Evolutionary conservation across 2,113 vertebrate species (phyloP).

Genomic region (Tyto alba): DNA sequence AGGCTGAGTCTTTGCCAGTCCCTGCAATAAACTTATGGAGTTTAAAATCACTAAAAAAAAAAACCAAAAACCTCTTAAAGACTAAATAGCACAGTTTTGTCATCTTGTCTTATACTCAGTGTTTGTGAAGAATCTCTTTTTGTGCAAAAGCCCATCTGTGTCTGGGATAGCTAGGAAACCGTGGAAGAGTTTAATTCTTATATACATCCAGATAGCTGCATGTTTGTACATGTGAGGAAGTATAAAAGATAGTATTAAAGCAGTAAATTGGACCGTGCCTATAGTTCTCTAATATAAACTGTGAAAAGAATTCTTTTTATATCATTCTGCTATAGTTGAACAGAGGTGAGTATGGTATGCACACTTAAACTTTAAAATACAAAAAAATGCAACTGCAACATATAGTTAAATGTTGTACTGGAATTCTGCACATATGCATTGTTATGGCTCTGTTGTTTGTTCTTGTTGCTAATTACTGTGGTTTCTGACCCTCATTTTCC

Average conservation of each 20-base stretch:
- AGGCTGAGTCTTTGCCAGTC: not conserved
- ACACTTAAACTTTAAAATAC: not conserved
- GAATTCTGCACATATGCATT: not conserved
- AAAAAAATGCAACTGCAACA: fast-evolving
- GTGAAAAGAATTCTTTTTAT: not conserved
- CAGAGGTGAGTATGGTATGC: not conserved
- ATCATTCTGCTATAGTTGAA: fast-evolving
- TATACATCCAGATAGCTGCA: fast-evolving
- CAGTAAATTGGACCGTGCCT: not conserved
- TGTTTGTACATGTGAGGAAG: not conserved
- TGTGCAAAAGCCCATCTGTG: not conserved
- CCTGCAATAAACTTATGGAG: not conserved
- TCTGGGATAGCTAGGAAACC: not conserved
- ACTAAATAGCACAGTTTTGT: not conserved
- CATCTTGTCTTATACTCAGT: not conserved
- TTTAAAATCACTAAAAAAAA: not conserved
- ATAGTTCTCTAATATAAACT: not conserved
- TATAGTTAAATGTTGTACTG: not conserved
- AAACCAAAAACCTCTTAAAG: not conserved
- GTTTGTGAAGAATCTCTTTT: not conserved
- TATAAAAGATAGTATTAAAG: not conserved
- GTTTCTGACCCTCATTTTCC: not conserved
- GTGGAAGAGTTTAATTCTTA: not conserved
- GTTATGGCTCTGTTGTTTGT: not conserved
- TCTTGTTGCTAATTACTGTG: not conserved